Evolutionary conservation across 2,888 invertebrate species (phyloP), one percentile per base, ranked within the genome.

Genomic region (Hyposoter dolosus): DNA sequence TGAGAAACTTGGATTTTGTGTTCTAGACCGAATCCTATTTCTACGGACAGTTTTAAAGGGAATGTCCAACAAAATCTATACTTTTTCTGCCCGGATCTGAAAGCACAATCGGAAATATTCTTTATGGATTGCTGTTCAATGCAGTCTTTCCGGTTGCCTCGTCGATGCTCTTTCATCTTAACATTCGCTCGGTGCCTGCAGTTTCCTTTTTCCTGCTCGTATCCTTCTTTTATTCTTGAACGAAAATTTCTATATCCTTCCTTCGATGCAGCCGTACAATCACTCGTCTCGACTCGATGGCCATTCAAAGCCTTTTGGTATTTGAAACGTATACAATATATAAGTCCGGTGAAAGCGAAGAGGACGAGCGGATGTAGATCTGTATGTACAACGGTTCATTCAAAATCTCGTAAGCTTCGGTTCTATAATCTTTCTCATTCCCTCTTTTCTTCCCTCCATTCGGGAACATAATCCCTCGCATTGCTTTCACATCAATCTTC

Each of bases 341-440:
- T 60, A 75, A 40, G 74, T 75, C 66, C 68, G 19, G 50, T 53
- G 35, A 77, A 77, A 68, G 40, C 68, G 77, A 77, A 66, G 47
- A 50, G 53, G 45, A 68, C 35, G 66, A 47, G 47, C 47, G 12
- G 63, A 80, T 71, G 15, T 45, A 79, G 12, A 79, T 45, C 19
- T 71, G 19, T 68, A 40, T 50, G 45, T 32, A 65, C 40, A 23
- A 47, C 19, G 43, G 50, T 76, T 69, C 80, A 84, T 80, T 80
- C 84, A 76, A 78, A 66, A 63, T 63, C 79, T 75, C 79, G 60
- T 60, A 75, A 79, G 68, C 78, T 75, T 66, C 12, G 23, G 60
- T 79, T 75, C 79, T 60, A 63, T 50, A 60, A 74, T 80, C 71
- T 88, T 63, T 68, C 32, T 72, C 81, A 60, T 71, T 50, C 50